phyloP scores from a whole-genome alignment of 2,888 invertebrate species.

The Drosophila longiperda region DNA sequence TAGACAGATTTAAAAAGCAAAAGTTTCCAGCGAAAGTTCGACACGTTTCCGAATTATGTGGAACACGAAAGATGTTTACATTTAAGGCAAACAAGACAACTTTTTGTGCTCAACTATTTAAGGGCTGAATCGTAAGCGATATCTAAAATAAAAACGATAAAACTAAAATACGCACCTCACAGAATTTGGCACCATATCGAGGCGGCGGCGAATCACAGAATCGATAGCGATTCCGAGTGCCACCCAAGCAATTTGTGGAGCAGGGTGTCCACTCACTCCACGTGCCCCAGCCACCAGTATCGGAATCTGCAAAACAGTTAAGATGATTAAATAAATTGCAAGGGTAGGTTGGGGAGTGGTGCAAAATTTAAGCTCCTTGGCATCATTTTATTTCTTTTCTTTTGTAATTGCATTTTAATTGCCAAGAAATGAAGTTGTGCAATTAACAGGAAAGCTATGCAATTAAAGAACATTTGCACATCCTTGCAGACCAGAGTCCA shows the following conservation, averaged over 20 bases:
- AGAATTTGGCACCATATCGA: slow-evolving; percentile 94
- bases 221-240: slow-evolving; percentile 92
- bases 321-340: slow-evolving; percentile 18
- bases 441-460: not conserved
- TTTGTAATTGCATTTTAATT: not conserved
- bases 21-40: slow-evolving; percentile 60
- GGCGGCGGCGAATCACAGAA: slow-evolving; percentile 96
- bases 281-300: slow-evolving; percentile 91
- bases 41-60: slow-evolving; percentile 46
- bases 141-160: not conserved
- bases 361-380: slow-evolving; percentile 7
- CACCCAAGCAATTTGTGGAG: slow-evolving; percentile 91
- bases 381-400: not conserved
- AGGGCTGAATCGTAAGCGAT: slow-evolving; percentile 11
- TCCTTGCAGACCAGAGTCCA: not conserved
- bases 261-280: slow-evolving; percentile 96
- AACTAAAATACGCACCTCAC: slow-evolving; percentile 87
- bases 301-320: slow-evolving; percentile 87
- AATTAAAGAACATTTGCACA: not conserved
- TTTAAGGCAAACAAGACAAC: slow-evolving; percentile 2
- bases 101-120: slow-evolving; percentile 21
- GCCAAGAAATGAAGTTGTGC: slow-evolving; percentile 1
- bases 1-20: slow-evolving; percentile 51
- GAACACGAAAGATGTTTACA: slow-evolving; percentile 16
- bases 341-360: not conserved